Evolutionary conservation across 2,888 invertebrate genomes (phyloP), one percentile per base, ranked within the genome.

Genomic region (Myathropa florea): DNA sequence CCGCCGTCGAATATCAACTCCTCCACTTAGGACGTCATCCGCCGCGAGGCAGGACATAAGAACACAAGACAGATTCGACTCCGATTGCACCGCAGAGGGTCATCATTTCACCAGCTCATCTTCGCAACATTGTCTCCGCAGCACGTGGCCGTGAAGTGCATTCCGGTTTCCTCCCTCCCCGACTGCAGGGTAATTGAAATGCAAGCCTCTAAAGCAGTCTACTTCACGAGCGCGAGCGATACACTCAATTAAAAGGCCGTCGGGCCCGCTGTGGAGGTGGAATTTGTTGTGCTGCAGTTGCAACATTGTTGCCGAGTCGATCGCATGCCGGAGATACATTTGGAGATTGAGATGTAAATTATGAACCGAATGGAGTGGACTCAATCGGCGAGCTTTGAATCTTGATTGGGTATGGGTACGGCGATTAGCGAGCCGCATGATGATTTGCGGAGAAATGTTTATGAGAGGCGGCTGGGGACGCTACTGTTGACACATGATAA

Each of bases 171-270:
- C n/a, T n/a, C 33, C 33, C 53, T 30, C 61, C 30, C 60, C 46
- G 26, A 60, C 21, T 12, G 4, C 39, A 39, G 60, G 26, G 39
- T n/a, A 64, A 76, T 64, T 76, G 64, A 76, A 70, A 75, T 75
- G 39, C 39, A 53, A 73, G 72, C 21, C 64, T 65, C 64, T 4
- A n/a, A 60, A 33, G 53, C 26, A 67, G 14, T 39, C 21, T 64
- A 26, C 18, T 64, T 24, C 21, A 28, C 36, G 26, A 24, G 72
- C 57, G 68, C 57, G 60, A 26, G 73, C 64, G 83, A 83, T 83
- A 68, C 57, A 64, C 79, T 78, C 83, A 83, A 73, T 73, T 83
- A 79, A 83, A 73, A 53, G 61, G 7, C 24, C 12, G 67, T 24
- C 12, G 12, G 70, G 24, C 28, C 53, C 18, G 26, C 26, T 30